These are phyloP conservation scores for Boulengeromyrus knoepffleri DNA, from an alignment of 2,113 vertebrate genomes.

Conservation along the genomic window DNA sequence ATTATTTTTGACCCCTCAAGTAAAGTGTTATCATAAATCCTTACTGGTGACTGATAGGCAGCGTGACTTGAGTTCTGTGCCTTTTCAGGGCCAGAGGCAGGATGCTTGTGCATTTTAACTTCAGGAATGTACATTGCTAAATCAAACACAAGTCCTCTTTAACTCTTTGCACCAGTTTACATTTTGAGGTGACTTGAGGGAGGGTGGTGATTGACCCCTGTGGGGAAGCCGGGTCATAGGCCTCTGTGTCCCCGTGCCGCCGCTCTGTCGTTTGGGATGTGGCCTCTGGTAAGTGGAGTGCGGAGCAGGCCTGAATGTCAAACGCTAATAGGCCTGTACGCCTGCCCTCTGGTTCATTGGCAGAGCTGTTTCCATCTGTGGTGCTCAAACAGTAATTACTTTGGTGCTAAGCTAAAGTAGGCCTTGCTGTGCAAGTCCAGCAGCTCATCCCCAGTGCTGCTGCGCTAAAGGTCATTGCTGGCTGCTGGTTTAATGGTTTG, in stretches of 20 bases:
- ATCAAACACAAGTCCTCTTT: neutral
- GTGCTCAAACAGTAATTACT: neutral
- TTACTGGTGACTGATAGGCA: neutral
- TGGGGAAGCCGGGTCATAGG: neutral
- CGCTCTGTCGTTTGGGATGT: neutral
- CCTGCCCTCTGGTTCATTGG: neutral
- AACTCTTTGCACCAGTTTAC: neutral
- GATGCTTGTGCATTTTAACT: neutral
- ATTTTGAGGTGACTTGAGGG: neutral
- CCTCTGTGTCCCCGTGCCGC: neutral
- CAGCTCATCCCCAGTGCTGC: neutral
- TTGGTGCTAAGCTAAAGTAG: neutral
- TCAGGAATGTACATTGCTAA: neutral
- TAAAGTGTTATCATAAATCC: neutral
- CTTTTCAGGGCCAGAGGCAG: neutral
- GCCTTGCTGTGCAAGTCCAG: neutral
- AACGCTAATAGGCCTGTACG: neutral
- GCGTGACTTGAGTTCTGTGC: neutral
- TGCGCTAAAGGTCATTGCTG: neutral
- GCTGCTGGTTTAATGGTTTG: neutral
- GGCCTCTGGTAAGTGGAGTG: neutral
- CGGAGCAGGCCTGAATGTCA: neutral
- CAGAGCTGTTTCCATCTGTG: neutral
- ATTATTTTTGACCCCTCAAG: neutral
- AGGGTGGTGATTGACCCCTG: neutral